Evolutionary conservation across 2,888 invertebrate species (phyloP), one percentile per base, ranked within the genome.

Genomic region (Netelia inedita): DNA sequence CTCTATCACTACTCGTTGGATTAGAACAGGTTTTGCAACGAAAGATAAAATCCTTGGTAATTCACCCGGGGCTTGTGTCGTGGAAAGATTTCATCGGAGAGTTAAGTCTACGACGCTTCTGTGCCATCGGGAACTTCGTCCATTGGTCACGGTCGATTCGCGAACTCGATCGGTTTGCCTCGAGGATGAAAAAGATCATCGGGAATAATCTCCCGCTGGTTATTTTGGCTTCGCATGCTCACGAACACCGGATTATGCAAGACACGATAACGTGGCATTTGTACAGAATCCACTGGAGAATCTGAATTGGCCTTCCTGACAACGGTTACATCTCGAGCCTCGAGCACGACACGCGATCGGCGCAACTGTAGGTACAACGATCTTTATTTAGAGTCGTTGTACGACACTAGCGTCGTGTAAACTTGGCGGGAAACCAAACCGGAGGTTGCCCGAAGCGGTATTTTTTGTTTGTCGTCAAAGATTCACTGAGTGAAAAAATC

Each of bases 21-120:
- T 74, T 74, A 72, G 82, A 79, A 85, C 79, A 75, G 85, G 82
- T 79, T 79, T 69, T 50, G 65, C 35, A 35, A 16, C 23, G 61
- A 55, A 75, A 75, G 66, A 79, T 81, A 72, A 79, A 79, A 82
- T 72, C 41, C 57, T 59, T 59, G 57, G 55, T 9, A 35, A 14
- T 28, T 23, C 66, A 71, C 81, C 65, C 71, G 46, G 61, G 74
- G 81, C 81, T 72, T 76, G 66, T 72, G 79, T 65, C 23, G 43
- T 9, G 65, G 41, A 78, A 53, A 53, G 74, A 63, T 75, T 75
- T 57, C 65, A 68, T 75, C 59, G 59, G 41, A 41, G 23, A 21
- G 5, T 68, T 73, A n/a, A 19, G 23, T 1, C 23, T 35, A 19
- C 43, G 19, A 46, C 21, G 79, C 82, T 79, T 68, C 75, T 76